phyloP scores from a whole-genome alignment of 2,888 invertebrate species.

The Peribatodes rhomboidaria region DNA sequence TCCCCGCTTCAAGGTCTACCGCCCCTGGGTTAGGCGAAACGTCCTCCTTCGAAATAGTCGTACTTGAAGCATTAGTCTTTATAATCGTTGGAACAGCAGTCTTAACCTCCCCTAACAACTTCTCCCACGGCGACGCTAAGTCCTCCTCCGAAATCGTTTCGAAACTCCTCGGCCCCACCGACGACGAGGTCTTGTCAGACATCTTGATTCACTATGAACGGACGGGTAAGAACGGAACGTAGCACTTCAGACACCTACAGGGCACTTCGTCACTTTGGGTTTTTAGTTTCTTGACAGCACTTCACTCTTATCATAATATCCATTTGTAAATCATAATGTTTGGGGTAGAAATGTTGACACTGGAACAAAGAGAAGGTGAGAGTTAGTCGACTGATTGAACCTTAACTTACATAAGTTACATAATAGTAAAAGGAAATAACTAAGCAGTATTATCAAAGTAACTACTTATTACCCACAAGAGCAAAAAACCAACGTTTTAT shows the following conservation, averaged over 20 bases:
- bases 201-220: slow-evolving; percentile 64
- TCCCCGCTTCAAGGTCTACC: slow-evolving; percentile 73
- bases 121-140: slow-evolving; percentile 81
- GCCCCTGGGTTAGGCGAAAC: slow-evolving; percentile 67
- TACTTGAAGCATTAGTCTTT: slow-evolving; percentile 79
- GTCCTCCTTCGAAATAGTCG: slow-evolving; percentile 73
- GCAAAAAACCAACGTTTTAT: slow-evolving; percentile 22
- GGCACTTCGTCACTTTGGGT: slow-evolving; percentile 86
- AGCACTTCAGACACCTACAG: slow-evolving; percentile 82
- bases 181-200: slow-evolving; percentile 83
- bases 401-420: background rate
- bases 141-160: slow-evolving; percentile 85
- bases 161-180: slow-evolving; percentile 82
- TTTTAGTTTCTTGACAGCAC: slow-evolving; percentile 87
- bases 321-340: slow-evolving; percentile 87
- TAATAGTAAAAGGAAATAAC: slow-evolving; percentile 9
- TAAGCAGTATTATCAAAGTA: slow-evolving; percentile 13
- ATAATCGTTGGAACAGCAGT: slow-evolving; percentile 80
- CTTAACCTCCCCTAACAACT: slow-evolving; percentile 79
- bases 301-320: slow-evolving; percentile 87
- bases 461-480: slow-evolving; percentile 16
- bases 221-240: slow-evolving; percentile 70
- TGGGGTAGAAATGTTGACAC: slow-evolving; percentile 86
- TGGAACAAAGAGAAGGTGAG: slow-evolving; percentile 74
- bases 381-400: slow-evolving; percentile 25